These are phyloP conservation scores for Microdon myrmicae DNA, from an alignment of 2,888 invertebrate species.

Conservation along the genomic window DNA sequence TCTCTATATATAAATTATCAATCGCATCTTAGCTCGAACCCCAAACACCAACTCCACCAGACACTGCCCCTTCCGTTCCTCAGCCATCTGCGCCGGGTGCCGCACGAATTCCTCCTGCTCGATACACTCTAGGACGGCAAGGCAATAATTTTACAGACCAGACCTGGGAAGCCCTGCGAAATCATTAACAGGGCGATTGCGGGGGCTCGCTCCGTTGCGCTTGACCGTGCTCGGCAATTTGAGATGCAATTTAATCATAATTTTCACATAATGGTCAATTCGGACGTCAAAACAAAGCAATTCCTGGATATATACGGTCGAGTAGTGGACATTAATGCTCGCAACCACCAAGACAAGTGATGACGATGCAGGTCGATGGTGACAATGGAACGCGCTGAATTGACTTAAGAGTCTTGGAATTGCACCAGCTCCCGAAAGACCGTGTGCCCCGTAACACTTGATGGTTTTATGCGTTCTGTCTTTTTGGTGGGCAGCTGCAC, in stretches of 20 bases:
- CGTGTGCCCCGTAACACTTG: too few species aligned
- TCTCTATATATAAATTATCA: constrained; percentile 50
- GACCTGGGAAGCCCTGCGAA: constrained; percentile 1
- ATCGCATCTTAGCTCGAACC: constrained; percentile 43
- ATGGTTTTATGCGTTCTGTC: too few species aligned
- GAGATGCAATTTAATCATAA: constrained; percentile 49
- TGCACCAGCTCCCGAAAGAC: too few species aligned
- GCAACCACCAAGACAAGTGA: constrained; percentile 3
- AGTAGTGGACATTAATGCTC: constrained; percentile 38
- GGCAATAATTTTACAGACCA: neutral
- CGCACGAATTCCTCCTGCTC: constrained; percentile 15
- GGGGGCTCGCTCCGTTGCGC: constrained; percentile 1
- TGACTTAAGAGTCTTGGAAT: too few species aligned
- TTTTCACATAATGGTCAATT: constrained; percentile 49
- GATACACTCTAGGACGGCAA: neutral
- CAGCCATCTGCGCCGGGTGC: constrained; percentile 39
- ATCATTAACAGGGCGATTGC: constrained; percentile 2
- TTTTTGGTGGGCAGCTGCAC: constrained; percentile 8
- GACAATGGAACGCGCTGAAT: too few species aligned
- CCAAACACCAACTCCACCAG: constrained; percentile 35
- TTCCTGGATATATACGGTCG: constrained; percentile 39
- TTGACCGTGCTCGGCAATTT: constrained; percentile 20
- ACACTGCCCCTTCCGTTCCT: constrained; percentile 24
- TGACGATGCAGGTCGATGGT: constrained; percentile 7
- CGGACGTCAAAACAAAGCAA: constrained; percentile 50